A percentile compares a stretch with the other conserved stretches of the same genome.
Evolutionary conservation across 2,888 invertebrate genomes (phyloP).

Genomic region (Eristalis tenax): DNA sequence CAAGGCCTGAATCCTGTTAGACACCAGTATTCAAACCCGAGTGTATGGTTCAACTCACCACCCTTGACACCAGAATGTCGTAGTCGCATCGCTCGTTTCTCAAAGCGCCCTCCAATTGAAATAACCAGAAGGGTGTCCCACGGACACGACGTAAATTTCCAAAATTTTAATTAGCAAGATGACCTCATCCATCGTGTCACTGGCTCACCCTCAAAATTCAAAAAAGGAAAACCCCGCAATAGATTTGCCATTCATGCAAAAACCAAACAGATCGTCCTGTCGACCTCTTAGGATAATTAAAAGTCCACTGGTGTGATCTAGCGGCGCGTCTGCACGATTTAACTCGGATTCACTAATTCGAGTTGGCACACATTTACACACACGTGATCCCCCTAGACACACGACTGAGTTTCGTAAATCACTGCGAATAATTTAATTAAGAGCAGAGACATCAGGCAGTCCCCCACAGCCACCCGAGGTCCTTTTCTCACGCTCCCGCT

Average conservation of each 20-base stretch:
- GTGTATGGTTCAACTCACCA: too few relatives aligned
- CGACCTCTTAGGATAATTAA: conserved; percentile 35
- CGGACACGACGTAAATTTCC: not conserved
- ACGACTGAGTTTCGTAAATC: conserved; percentile 34
- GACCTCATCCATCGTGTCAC: not conserved
- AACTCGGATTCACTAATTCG: conserved; percentile 10
- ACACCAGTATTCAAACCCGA: too few relatives aligned
- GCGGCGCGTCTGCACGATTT: conserved; percentile 24
- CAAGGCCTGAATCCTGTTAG: too few relatives aligned
- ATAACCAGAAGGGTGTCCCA: too few relatives aligned
- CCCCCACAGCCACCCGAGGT: not conserved
- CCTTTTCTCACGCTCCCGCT: conserved; percentile 10
- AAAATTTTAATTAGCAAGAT: not conserved
- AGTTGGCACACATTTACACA: conserved; percentile 3
- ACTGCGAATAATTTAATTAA: conserved; percentile 58
- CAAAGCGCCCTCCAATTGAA: too few relatives aligned
- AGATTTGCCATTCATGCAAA: not conserved
- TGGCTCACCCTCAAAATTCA: not conserved
- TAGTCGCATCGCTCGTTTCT: too few relatives aligned
- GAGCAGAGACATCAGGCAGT: conserved; percentile 25
- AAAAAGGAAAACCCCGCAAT: not conserved
- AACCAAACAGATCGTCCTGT: not conserved
- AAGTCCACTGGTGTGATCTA: not conserved
- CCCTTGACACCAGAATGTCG: too few relatives aligned
- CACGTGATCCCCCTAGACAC: not conserved